A percentile compares a stretch with the other conserved stretches of the same genome.
These are phyloP conservation scores for Plestiodon gilberti DNA, from an alignment of 2,113 vertebrate genomes.

Conservation along the genomic window DNA sequence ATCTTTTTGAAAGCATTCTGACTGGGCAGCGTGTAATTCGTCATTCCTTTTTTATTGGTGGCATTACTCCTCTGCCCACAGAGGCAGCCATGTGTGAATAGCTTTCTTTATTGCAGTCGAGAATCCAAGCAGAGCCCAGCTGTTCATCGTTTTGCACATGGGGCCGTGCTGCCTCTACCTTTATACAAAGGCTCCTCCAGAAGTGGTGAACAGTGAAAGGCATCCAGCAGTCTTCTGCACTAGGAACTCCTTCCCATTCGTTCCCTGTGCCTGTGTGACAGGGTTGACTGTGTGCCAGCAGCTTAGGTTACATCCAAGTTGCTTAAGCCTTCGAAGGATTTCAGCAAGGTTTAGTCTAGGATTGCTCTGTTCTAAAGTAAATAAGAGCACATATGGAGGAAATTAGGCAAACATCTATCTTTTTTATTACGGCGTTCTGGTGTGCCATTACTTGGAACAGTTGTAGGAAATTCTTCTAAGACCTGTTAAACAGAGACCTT, in stretches of 20 bases:
- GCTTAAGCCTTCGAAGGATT: conserved; percentile 62
- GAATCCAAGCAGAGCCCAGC: neutral
- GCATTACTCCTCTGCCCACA: neutral
- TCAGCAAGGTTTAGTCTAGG: conserved; percentile 48
- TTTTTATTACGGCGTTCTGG: conserved; percentile 44
- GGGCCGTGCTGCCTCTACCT: conserved; percentile 9
- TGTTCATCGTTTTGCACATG: conserved; percentile 28
- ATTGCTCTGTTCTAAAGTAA: conserved; percentile 59
- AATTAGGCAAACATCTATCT: conserved; percentile 55
- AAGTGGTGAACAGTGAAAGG: conserved; percentile 33
- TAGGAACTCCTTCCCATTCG: conserved; percentile 48
- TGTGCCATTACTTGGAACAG: conserved; percentile 50
- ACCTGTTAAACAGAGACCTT: conserved; percentile 41
- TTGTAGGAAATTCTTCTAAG: conserved; percentile 55
- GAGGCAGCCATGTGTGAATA: neutral
- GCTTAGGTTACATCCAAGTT: conserved; percentile 70
- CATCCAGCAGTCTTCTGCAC: conserved; percentile 48
- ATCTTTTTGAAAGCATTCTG: neutral
- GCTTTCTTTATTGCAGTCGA: conserved; percentile 7
- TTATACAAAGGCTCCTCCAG: conserved; percentile 19
- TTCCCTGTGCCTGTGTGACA: conserved; percentile 58
- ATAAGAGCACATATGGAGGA: conserved; percentile 61
- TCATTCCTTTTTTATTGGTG: conserved; percentile 23
- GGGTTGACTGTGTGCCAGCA: conserved; percentile 62
- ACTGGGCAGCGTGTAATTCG: neutral